A percentile compares a stretch with the other conserved stretches of the same genome.
Conservation (phyloP, 2,797 vertebrate species). For the Eutrigla gurnardus region DNA sequence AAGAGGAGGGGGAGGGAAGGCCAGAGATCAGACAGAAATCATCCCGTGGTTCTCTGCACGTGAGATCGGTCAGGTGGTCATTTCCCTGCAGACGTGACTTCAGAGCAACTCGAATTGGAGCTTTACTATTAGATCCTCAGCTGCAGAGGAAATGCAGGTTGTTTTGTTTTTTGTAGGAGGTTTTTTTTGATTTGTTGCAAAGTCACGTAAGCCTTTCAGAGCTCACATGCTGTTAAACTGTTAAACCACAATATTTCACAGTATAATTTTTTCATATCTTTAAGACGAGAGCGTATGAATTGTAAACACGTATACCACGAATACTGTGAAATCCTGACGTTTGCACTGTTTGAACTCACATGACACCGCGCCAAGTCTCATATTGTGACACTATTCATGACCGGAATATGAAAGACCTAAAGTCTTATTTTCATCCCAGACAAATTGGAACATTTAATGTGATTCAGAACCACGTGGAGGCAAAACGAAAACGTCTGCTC, state of each 20-base stretch:
- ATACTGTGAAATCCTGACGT: not conserved
- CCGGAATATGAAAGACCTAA: conserved; percentile 44
- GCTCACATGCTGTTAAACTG: not conserved
- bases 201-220: not conserved
- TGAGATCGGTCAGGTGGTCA: conserved; percentile 76
- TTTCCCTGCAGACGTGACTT: conserved; percentile 49
- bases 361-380: conserved; percentile 4
- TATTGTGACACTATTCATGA: conserved; percentile 24
- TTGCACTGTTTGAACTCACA: conserved; percentile 4
- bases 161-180: not conserved
- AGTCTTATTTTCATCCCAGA: conserved; percentile 43
- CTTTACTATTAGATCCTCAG: conserved; percentile 32
- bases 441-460: conserved; percentile 55
- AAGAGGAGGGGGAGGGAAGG: conserved; percentile 39
- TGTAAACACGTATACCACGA: not conserved
- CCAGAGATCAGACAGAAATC: conserved; percentile 73
- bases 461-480: conserved; percentile 41
- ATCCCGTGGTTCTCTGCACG: conserved; percentile 70
- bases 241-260: not conserved
- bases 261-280: not conserved
- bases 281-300: not conserved
- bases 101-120: conserved; percentile 40
- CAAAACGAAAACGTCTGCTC: conserved; percentile 28
- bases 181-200: not conserved
- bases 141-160: conserved; percentile 1